Conservation (phyloP, 2,797 vertebrate genomes). For the Schizopygopsis pylzovi region DNA sequence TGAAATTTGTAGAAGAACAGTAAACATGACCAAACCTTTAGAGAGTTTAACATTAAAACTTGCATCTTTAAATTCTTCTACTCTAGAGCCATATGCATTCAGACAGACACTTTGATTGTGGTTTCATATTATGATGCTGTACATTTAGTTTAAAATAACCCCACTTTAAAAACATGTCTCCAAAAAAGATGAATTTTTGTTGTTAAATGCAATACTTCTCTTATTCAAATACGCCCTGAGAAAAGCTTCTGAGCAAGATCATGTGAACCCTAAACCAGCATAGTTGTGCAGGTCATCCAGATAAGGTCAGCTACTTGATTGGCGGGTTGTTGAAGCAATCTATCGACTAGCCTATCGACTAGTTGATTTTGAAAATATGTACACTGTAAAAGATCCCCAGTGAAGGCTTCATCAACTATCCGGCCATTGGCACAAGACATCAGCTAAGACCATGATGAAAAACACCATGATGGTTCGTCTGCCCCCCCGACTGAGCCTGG, state of each 20-base stretch:
- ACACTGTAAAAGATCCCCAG: too few relatives aligned
- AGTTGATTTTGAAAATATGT: neutral
- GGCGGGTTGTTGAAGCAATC: neutral
- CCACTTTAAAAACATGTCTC: neutral
- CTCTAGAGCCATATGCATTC: neutral
- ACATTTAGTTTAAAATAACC: neutral
- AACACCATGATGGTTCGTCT: too few relatives aligned
- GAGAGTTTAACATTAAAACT: too few relatives aligned
- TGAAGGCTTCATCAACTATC: too few relatives aligned
- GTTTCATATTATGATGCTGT: neutral
- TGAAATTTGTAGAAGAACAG: neutral
- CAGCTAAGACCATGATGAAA: too few relatives aligned
- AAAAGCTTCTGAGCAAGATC: neutral
- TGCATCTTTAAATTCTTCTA: neutral
- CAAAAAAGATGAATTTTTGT: neutral
- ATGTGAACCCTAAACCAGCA: neutral
- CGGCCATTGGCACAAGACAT: too few relatives aligned
- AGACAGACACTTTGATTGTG: neutral
- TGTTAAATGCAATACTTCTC: neutral
- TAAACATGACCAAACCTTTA: neutral
- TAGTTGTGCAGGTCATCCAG: neutral
- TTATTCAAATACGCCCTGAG: neutral
- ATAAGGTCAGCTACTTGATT: neutral
- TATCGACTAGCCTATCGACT: neutral
- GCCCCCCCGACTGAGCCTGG: too few relatives aligned